A percentile compares a stretch with the other conserved stretches of the same genome.
These are phyloP conservation scores for Avahi laniger DNA, from an alignment of 2,797 vertebrate genomes.

Conservation along the genomic window DNA sequence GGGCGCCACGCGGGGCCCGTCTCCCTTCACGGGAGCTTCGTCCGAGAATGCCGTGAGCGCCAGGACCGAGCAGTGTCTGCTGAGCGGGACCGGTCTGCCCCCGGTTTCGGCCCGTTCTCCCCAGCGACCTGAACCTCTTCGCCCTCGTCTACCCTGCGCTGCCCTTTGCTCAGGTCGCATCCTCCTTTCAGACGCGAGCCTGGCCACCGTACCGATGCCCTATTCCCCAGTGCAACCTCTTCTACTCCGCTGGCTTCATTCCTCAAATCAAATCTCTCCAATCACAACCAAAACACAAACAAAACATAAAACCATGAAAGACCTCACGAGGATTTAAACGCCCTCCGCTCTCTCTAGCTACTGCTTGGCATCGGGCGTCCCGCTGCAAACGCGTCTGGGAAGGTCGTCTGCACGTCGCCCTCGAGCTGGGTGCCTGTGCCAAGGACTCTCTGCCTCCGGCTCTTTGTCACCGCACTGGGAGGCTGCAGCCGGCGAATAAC, in stretches of 20 bases:
- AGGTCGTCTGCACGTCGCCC: not conserved
- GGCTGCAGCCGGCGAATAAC: too few species aligned
- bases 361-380: fast-evolving
- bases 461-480: not conserved
- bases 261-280: not conserved
- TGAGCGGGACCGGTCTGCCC: fast-evolving
- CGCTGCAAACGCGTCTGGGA: fast-evolving
- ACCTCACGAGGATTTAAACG: too few species aligned
- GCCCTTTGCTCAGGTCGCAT: fast-evolving
- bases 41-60: not conserved
- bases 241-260: fast-evolving
- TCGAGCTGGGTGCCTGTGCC: not conserved
- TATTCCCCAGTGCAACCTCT: not conserved
- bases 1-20: too few species aligned
- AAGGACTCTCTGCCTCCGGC: not conserved
- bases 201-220: fast-evolving
- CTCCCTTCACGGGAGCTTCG: too few species aligned
- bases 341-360: not conserved
- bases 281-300: fast-evolving
- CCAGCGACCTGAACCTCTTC: fast-evolving
- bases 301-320: too few species aligned
- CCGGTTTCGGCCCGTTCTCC: not conserved
- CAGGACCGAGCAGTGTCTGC: not conserved
- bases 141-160: fast-evolving
- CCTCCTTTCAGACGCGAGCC: fast-evolving